phyloP scores from a whole-genome alignment of 2,797 vertebrate genomes.

The Scomberomorus guttatus region DNA sequence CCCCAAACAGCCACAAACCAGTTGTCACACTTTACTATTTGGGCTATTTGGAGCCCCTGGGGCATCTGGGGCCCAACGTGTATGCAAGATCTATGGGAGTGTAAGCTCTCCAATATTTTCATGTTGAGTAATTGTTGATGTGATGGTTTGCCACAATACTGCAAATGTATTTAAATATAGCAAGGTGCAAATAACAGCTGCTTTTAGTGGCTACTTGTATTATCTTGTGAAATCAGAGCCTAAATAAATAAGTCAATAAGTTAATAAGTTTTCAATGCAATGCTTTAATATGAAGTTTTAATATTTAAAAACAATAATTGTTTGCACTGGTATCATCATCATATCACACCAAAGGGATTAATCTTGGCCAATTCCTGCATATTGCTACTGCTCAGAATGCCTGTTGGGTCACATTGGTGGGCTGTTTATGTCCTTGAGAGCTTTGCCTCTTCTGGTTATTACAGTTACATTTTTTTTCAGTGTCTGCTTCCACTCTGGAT shows the following conservation, averaged over 20 bases:
- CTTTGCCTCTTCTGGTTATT: conserved; percentile 61
- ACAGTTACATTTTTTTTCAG: conserved; percentile 16
- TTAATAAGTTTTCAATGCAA: background rate
- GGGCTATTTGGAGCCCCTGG: too few relatives aligned
- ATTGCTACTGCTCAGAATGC: conserved; percentile 13
- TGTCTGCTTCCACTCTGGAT: conserved; percentile 49
- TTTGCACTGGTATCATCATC: conserved; percentile 5
- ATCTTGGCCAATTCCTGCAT: background rate
- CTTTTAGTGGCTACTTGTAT: background rate
- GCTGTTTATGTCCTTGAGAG: conserved; percentile 61
- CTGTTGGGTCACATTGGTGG: conserved; percentile 29
- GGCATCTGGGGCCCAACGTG: too few relatives aligned
- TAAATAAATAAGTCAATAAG: background rate
- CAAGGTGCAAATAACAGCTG: too few relatives aligned
- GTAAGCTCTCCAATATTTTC: too few relatives aligned
- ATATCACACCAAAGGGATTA: conserved; percentile 1
- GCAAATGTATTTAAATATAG: too few relatives aligned
- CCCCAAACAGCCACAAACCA: too few relatives aligned
- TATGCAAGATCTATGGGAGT: too few relatives aligned
- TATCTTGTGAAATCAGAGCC: background rate
- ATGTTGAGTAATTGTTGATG: too few relatives aligned
- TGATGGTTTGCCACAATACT: too few relatives aligned
- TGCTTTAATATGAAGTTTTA: background rate
- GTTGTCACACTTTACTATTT: too few relatives aligned
- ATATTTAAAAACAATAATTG: background rate